phyloP scores from a whole-genome alignment of 2,888 invertebrate genomes.

The Conus canariensis region DNA sequence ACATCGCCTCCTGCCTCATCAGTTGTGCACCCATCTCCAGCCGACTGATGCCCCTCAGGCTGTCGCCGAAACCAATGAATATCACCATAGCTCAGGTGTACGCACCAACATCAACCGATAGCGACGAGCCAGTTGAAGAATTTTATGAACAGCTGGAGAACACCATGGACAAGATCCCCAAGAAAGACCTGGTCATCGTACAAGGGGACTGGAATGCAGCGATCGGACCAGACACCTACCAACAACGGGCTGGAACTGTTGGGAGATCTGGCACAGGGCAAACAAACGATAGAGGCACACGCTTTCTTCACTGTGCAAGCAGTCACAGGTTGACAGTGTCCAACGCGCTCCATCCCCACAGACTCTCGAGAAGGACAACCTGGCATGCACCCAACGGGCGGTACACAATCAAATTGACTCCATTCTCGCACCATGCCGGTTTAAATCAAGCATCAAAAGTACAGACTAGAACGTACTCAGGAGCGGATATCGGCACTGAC shows the following conservation, averaged over 20 bases:
- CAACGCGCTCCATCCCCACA: neutral
- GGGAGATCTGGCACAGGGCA: conserved; percentile 19
- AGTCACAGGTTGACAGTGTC: neutral
- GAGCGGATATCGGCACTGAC: too few species aligned
- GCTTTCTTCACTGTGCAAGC: conserved; percentile 34
- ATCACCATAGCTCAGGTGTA: conserved; percentile 52
- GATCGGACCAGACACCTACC: conserved; percentile 44
- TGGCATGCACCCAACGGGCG: too few species aligned
- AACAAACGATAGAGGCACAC: conserved; percentile 36
- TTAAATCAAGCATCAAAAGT: too few species aligned
- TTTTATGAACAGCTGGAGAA: conserved; percentile 44
- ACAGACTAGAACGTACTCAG: too few species aligned
- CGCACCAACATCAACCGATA: conserved; percentile 13
- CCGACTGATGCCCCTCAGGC: conserved; percentile 49
- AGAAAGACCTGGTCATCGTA: conserved; percentile 50
- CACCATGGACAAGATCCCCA: conserved; percentile 26
- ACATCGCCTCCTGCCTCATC: neutral
- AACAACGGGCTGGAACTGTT: conserved; percentile 41
- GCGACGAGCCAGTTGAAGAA: conserved; percentile 41
- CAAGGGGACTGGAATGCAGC: conserved; percentile 54
- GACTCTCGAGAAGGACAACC: neutral
- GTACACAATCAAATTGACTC: too few species aligned
- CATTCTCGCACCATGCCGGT: too few species aligned
- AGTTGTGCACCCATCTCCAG: neutral
- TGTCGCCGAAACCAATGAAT: conserved; percentile 52